These are phyloP conservation scores for Diarsia brunnea DNA, from an alignment of 2,888 invertebrate genomes.

Conservation along the genomic window DNA sequence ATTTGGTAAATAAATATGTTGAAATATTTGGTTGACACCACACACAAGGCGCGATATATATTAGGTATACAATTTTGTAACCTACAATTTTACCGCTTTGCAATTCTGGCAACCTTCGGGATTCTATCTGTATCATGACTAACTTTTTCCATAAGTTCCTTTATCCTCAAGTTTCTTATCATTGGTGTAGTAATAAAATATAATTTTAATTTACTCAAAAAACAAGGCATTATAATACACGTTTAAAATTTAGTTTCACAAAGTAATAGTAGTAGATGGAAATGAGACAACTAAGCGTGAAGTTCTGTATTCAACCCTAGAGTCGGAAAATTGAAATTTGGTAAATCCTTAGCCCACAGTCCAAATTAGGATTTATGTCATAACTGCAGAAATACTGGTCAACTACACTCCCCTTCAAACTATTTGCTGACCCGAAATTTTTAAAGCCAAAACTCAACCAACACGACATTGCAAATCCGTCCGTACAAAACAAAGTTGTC, in stretches of 20 bases:
- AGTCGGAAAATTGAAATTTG: neutral
- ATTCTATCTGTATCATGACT: too few species aligned
- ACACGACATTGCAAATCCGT: conserved; percentile 37
- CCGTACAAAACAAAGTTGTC: conserved; percentile 46
- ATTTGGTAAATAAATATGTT: neutral
- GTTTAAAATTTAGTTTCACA: too few species aligned
- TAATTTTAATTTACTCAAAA: too few species aligned
- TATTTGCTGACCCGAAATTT: conserved; percentile 12
- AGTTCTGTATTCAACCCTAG: neutral
- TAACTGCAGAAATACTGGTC: neutral
- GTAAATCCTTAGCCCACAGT: neutral
- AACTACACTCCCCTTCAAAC: neutral
- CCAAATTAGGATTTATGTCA: neutral
- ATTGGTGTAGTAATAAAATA: too few species aligned
- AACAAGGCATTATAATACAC: too few species aligned
- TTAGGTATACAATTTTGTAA: neutral
- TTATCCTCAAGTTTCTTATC: too few species aligned
- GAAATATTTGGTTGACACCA: conserved; percentile 3
- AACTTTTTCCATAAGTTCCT: too few species aligned
- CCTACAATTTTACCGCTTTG: neutral
- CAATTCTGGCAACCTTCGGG: too few species aligned
- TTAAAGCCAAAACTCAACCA: conserved; percentile 23
- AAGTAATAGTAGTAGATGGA: neutral
- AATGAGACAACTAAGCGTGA: too few species aligned
- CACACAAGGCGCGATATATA: too few species aligned